Percentiles rank a stretch among this genome's conserved stretches.
These are phyloP conservation scores for Rhysida immarginata DNA, from an alignment of 1,140 invertebrate genomes.

Conservation along the genomic window DNA sequence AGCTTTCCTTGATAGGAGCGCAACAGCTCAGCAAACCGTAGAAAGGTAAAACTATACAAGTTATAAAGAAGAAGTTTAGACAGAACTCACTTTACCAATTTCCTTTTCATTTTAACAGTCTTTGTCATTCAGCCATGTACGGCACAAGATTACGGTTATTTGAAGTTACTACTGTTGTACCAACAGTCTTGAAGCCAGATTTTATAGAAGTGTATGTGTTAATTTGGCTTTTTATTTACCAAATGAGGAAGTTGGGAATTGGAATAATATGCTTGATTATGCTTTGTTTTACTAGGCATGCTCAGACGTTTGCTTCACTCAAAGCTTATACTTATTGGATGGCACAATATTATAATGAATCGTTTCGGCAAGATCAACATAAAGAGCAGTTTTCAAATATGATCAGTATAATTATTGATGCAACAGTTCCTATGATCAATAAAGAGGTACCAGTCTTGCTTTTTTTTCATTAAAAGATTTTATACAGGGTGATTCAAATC, in stretches of 20 bases:
- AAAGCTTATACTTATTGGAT: slow-evolving; percentile 50
- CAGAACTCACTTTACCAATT: neutral
- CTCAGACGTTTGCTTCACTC: slow-evolving; percentile 46
- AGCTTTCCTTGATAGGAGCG: slow-evolving; percentile 21
- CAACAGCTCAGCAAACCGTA: neutral
- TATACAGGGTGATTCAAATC: too few relatives aligned
- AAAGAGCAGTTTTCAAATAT: slow-evolving; percentile 23
- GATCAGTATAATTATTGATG: slow-evolving; percentile 24
- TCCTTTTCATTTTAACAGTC: slow-evolving; percentile 20
- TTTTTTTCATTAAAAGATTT: neutral
- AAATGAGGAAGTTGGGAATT: too few relatives aligned
- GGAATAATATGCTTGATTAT: too few relatives aligned
- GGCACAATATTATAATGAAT: slow-evolving; percentile 25
- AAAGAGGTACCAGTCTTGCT: slow-evolving; percentile 21
- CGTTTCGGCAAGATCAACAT: slow-evolving; percentile 20
- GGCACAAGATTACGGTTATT: slow-evolving; percentile 30
- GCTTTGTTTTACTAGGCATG: too few relatives aligned
- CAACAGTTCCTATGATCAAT: slow-evolving; percentile 24
- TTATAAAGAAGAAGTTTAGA: too few relatives aligned
- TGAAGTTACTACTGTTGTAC: slow-evolving; percentile 29
- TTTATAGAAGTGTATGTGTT: slow-evolving; percentile 39
- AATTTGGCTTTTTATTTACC: too few relatives aligned
- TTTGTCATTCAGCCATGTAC: slow-evolving; percentile 30
- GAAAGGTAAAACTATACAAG: too few relatives aligned
- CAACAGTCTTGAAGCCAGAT: slow-evolving; percentile 31